These are phyloP conservation scores for Leguminivora glycinivorella DNA, from an alignment of 1,140 invertebrate genomes.

Conservation along the genomic window DNA sequence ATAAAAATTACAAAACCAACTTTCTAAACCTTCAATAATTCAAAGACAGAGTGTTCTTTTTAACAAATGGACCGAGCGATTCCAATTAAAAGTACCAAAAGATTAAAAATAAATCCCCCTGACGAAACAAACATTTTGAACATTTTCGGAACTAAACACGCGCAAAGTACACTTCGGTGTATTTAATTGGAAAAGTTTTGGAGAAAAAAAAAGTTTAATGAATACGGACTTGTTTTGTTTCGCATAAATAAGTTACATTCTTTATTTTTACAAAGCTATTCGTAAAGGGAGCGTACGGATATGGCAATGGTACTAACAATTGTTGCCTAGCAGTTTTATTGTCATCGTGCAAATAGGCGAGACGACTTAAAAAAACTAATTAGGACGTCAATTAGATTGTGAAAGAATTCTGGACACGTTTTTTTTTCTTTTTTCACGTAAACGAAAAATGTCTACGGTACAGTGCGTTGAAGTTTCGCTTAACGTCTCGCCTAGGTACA, in stretches of 20 bases:
- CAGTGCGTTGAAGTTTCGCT: too few species aligned
- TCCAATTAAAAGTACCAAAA: conserved; percentile 15
- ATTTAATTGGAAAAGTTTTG: conserved; percentile 57
- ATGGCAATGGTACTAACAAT: too few species aligned
- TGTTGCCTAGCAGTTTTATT: too few species aligned
- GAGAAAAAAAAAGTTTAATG: conserved; percentile 47
- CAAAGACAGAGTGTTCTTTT: not conserved
- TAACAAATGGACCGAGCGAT: conserved; percentile 8
- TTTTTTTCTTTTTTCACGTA: too few species aligned
- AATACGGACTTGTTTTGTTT: conserved; percentile 41
- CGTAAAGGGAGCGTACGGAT: too few species aligned
- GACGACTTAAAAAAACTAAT: too few species aligned
- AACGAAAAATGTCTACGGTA: too few species aligned
- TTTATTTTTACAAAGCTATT: conserved; percentile 27
- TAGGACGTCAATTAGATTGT: too few species aligned
- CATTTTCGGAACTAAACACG: conserved; percentile 1
- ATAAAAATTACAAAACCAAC: not conserved
- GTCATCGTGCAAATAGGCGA: too few species aligned
- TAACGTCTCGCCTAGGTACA: too few species aligned
- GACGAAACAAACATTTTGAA: conserved; percentile 4
- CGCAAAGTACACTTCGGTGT: conserved; percentile 35
- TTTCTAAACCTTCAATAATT: not conserved
- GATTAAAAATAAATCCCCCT: conserved; percentile 20
- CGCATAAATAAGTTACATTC: conserved; percentile 25
- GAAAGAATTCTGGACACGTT: too few species aligned